phyloP scores from a whole-genome alignment of 2,797 vertebrate genomes.

The Gadopsis marmoratus region DNA sequence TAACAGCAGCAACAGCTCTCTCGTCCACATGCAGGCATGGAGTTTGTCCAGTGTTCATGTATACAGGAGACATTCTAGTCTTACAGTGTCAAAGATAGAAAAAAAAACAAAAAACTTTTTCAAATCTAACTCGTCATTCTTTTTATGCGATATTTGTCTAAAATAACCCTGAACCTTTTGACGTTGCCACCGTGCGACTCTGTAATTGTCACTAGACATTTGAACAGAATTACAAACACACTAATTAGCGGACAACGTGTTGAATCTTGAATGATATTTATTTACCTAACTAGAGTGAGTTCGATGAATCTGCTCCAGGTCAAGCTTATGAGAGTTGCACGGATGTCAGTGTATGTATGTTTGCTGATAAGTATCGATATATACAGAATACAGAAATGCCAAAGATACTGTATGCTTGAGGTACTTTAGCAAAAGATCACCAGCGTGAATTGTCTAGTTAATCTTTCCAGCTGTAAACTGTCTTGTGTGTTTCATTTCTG shows the following conservation, averaged over 20 bases:
- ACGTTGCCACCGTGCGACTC: background rate
- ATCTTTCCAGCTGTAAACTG: background rate
- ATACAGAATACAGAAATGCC: background rate
- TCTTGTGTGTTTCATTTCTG: background rate
- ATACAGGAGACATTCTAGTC: background rate
- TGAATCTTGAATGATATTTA: background rate
- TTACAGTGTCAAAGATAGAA: background rate
- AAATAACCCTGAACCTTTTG: background rate
- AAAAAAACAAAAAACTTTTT: background rate
- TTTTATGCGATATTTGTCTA: background rate
- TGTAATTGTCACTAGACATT: background rate
- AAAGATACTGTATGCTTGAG: background rate
- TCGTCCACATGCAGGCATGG: constrained; percentile 30
- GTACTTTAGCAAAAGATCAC: background rate
- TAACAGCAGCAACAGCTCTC: constrained; percentile 50
- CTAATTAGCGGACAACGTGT: background rate
- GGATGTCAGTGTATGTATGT: background rate
- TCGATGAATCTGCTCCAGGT: background rate
- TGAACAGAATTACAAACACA: background rate
- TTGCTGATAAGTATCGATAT: background rate
- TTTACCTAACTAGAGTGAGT: background rate
- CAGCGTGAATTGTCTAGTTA: background rate
- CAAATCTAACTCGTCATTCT: background rate
- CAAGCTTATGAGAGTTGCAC: too few species aligned
- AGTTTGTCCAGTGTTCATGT: background rate